Conservation (phyloP, 2,888 invertebrate genomes). For the Xanthia icteritia region DNA sequence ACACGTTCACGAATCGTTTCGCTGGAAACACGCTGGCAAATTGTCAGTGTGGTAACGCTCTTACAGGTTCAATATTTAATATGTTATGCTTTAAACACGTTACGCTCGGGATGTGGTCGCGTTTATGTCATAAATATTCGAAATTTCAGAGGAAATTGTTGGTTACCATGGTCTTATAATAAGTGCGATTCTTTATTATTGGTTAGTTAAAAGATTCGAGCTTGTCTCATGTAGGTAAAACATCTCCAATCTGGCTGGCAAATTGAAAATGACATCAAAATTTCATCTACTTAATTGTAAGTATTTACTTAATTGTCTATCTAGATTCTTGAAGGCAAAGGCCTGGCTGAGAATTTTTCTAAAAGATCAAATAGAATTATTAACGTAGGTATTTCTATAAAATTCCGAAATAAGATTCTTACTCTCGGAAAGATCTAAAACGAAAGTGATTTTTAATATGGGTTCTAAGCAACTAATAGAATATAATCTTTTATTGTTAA, state of each 20-base stretch:
- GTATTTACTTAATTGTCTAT: background rate
- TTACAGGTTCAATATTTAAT: conserved; percentile 13
- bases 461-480: background rate
- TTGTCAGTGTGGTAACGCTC: background rate
- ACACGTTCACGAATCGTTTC: background rate
- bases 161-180: background rate
- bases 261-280: background rate
- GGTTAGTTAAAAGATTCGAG: background rate
- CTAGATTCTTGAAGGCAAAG: background rate
- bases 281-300: background rate
- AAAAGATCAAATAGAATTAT: background rate
- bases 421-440: background rate
- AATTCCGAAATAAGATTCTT: background rate
- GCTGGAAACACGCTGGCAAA: background rate
- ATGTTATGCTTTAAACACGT: background rate
- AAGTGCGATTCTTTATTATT: background rate
- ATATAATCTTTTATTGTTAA: conserved; percentile 3
- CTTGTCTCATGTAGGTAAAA: background rate
- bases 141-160: background rate
- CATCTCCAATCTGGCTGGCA: background rate
- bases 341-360: background rate
- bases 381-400: background rate
- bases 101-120: background rate
- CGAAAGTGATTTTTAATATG: background rate
- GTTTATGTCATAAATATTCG: background rate